Evolutionary conservation across 2,113 vertebrate genomes (phyloP), one percentile per base, ranked within the genome.

Genomic region (Festucalex cinctus): DNA sequence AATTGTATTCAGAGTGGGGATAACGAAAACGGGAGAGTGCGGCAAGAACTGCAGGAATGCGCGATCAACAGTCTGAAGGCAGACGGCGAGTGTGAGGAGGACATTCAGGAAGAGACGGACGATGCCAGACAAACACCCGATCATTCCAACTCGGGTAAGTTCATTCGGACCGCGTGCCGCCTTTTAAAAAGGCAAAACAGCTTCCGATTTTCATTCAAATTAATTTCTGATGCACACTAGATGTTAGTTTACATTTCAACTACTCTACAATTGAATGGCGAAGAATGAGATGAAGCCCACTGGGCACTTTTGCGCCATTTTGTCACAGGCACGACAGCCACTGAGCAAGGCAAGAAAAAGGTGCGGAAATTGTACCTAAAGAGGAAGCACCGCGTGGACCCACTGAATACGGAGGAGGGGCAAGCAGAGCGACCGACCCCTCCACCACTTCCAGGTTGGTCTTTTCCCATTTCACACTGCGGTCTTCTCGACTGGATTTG

Each of bases 371-470:
- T 93, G 20, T 92, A 91, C 69, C 91, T 98, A 65, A 97, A 94
- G 92, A 92, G 95, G 69, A 94, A 89, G 73, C 93, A 98, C 85
- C 88, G 92, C 48, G 94, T 98, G 20, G 95, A 96, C 78, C 97
- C 97, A n/a, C 73, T 95, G 63, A 91, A 86, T 80, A 69, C 71
- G 0, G 91, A 92, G 3, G 88, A 89, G 0, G 71, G 65, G 1
- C 76, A 77, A 0, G 19, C 76, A 0, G 85, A 90, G 74, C 90
- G 80, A 70, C 83, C 86, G 60, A 80, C 84, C 2, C 89, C 86
- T n/a, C 87, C 87, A 1, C 83, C 84, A 3, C 80, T 83, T 22
- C 90, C 91, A 70, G 88, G 89, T 91, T 41, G 67, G 83, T 68
- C 32, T 13, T 62, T 16, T n/a, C 35, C 17, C n/a, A 22, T 5